Percentiles rank a stretch among this genome's conserved stretches.
Conservation (phyloP, 2,888 invertebrate species). For the Dryomyza anilis region DNA sequence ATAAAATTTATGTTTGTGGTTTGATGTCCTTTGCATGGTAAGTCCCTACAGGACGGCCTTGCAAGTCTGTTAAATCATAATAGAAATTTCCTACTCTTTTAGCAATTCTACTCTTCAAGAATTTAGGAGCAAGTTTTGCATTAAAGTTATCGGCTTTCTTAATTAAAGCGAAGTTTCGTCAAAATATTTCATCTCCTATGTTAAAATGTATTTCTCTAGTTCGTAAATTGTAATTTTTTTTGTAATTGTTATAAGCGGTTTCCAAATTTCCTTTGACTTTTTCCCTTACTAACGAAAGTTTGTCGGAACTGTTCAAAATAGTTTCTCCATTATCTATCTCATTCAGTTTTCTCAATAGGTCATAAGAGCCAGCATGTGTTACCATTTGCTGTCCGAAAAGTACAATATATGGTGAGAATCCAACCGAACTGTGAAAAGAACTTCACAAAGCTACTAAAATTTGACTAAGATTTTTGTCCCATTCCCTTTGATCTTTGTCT, state of each 20-base stretch:
- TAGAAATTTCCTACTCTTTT: constrained; percentile 19
- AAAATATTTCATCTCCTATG: neutral
- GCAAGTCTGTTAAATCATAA: constrained; percentile 12
- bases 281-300: neutral
- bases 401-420: constrained; percentile 26
- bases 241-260: neutral
- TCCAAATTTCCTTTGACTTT: neutral
- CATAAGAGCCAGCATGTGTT: constrained; percentile 19
- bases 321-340: constrained; percentile 10
- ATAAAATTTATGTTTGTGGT: neutral
- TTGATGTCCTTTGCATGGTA: constrained; percentile 16
- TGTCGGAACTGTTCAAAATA: neutral
- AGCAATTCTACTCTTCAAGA: constrained; percentile 11
- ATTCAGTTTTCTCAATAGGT: constrained; percentile 22
- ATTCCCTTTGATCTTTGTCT: constrained; percentile 16
- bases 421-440: constrained; percentile 19
- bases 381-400: constrained; percentile 31
- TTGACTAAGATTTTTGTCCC: constrained; percentile 21
- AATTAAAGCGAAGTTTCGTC: constrained; percentile 8
- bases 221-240: neutral
- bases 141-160: neutral
- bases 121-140: constrained; percentile 9
- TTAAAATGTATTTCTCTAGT: neutral
- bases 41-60: constrained; percentile 10
- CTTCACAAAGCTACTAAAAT: constrained; percentile 23